These are phyloP conservation scores for Achroia grisella DNA, from an alignment of 1,140 invertebrate species.

Conservation along the genomic window DNA sequence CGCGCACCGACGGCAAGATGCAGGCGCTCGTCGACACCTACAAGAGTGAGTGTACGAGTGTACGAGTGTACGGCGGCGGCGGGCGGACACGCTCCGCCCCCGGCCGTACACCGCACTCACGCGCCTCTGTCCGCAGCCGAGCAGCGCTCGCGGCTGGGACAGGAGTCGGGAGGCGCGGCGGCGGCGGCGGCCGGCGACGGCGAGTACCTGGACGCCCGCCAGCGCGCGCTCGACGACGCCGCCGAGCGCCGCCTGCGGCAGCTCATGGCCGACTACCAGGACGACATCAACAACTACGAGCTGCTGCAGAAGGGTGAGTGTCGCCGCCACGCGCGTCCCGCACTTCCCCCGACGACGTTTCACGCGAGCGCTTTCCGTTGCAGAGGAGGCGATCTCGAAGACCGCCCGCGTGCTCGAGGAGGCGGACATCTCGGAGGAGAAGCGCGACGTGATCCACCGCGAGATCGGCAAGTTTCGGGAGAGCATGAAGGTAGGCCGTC, in stretches of 20 bases:
- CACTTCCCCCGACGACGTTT: no score
- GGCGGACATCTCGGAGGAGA: slow-evolving; percentile 95
- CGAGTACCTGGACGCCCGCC: slow-evolving; percentile 88
- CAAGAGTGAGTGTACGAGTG: slow-evolving; percentile 82
- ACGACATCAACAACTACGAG: slow-evolving; percentile 83
- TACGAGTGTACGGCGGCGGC: no score
- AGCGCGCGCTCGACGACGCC: slow-evolving; percentile 81
- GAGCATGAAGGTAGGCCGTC: slow-evolving; percentile 90
- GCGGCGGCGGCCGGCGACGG: slow-evolving; percentile 79
- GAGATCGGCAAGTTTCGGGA: slow-evolving; percentile 98
- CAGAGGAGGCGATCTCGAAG: slow-evolving; percentile 77
- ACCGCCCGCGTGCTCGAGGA: slow-evolving; percentile 76
- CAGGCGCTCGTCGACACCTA: slow-evolving; percentile 95
- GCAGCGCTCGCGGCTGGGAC: slow-evolving; percentile 47
- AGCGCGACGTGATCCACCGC: slow-evolving; percentile 94
- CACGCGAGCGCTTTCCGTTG: background rate
- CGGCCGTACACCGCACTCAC: no score
- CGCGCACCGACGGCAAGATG: slow-evolving; percentile 98
- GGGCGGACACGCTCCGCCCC: background rate
- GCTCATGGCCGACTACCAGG: slow-evolving; percentile 87
- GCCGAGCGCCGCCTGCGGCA: slow-evolving; percentile 84
- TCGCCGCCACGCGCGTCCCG: background rate
- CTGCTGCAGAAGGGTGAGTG: slow-evolving; percentile 67
- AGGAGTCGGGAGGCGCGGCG: slow-evolving; percentile 60
- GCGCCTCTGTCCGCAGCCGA: slow-evolving; percentile 29